Percentiles rank a stretch among this genome's conserved stretches.
phyloP scores from a whole-genome alignment of 1,140 invertebrate genomes.

The Nilaparvata lugens region DNA sequence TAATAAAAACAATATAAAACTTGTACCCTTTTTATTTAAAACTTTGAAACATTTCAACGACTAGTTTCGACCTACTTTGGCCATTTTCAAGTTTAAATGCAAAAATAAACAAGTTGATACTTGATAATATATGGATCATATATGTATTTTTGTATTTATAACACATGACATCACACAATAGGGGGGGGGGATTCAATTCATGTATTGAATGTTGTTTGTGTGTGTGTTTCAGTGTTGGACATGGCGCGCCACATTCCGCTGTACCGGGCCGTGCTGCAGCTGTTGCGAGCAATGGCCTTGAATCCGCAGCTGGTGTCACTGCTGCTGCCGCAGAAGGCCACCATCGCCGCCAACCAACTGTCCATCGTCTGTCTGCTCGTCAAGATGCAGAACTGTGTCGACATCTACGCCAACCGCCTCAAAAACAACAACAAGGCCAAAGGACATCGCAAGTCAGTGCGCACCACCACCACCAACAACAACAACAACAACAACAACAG shows the following conservation, averaged over 20 bases:
- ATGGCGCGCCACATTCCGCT: slow-evolving; percentile 90
- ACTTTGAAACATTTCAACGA: too few relatives aligned
- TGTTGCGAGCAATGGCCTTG: slow-evolving; percentile 68
- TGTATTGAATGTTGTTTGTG: too few relatives aligned
- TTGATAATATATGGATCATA: too few relatives aligned
- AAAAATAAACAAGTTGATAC: too few relatives aligned
- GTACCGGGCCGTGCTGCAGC: slow-evolving; percentile 72
- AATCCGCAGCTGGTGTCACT: slow-evolving; percentile 55
- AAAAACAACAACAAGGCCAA: slow-evolving; percentile 55
- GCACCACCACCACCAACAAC: slow-evolving; percentile 35
- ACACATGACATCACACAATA: too few relatives aligned
- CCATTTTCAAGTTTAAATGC: too few relatives aligned
- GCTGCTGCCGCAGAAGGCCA: slow-evolving; percentile 45
- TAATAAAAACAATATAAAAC: too few relatives aligned
- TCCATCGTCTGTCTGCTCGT: slow-evolving; percentile 60
- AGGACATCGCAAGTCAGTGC: slow-evolving; percentile 38
- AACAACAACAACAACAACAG: slow-evolving; percentile 30
- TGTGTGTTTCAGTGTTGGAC: slow-evolving; percentile 60
- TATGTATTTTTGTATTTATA: too few relatives aligned
- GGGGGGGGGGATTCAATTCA: too few relatives aligned
- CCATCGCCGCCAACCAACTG: slow-evolving; percentile 15
- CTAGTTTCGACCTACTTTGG: too few relatives aligned
- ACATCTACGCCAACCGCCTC: slow-evolving; percentile 77
- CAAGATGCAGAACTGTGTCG: slow-evolving; percentile 84
- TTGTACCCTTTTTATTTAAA: too few relatives aligned